Conservation (phyloP, 2,113 vertebrate genomes). For the Motacilla alba region DNA sequence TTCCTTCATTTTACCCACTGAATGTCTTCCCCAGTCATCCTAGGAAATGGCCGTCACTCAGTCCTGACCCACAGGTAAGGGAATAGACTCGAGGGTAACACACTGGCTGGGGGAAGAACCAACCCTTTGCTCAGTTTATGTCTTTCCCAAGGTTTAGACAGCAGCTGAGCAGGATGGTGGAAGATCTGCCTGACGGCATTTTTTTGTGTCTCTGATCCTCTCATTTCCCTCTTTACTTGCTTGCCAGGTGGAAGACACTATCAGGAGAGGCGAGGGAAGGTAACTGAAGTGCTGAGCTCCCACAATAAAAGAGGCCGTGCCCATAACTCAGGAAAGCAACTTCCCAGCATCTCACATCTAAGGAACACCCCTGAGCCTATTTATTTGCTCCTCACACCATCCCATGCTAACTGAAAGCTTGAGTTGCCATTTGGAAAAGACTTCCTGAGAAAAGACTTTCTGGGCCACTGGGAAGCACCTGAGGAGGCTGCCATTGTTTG, state of each 20-base stretch:
- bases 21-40: not conserved
- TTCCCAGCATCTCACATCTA: not conserved
- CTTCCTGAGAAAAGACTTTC: not conserved
- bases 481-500: not conserved
- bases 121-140: not conserved
- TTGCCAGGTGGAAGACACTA: not conserved
- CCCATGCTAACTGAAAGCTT: not conserved
- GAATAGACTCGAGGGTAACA: not conserved
- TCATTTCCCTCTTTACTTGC: not conserved
- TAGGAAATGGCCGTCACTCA: not conserved
- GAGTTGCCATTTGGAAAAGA: not conserved
- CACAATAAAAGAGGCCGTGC: no score
- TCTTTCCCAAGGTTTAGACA: not conserved
- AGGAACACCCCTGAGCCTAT: not conserved
- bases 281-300: not conserved
- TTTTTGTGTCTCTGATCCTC: not conserved
- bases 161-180: not conserved
- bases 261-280: not conserved
- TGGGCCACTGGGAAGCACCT: not conserved
- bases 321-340: not conserved
- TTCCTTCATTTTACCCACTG: not conserved
- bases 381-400: not conserved
- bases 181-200: not conserved
- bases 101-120: not conserved
- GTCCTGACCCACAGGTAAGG: not conserved